Evolutionary conservation across 2,888 invertebrate species (phyloP), one percentile per base, ranked within the genome.

Genomic region (Hypomecis punctinalis): DNA sequence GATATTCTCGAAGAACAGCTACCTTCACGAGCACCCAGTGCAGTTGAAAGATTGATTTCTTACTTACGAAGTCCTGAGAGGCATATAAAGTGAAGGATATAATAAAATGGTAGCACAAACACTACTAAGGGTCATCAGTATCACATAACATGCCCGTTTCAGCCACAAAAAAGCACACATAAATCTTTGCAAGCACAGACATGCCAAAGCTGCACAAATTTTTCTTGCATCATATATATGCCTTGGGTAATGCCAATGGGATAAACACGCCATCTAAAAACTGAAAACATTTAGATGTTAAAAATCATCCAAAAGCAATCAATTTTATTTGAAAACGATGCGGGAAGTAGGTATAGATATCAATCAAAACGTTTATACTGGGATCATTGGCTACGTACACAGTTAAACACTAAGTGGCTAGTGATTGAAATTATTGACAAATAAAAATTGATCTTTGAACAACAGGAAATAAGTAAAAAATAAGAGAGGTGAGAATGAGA

Each of bases 51-150:
- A 68, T 69, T 36, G 61, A 60, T 73, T 63, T 75, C 74, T 71
- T 80, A 82, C 82, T 82, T 80, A 82, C 82, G 74, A 72, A 80
- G 61, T 82, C 82, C 82, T 82, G 80, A 73, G 82, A 74, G 72
- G 82, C 82, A 71, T 78, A 77, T 75, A 82, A 79, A 80, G 72
- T 78, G 71, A 80, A 81, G 72, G 56, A 74, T 75, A 73, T n/a
- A 69, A 69, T 49, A 69, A 67, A 67, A 65, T 67, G 60, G 67
- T 63, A 68, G 71, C 62, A 73, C 66, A 68, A 57, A 67, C 68
- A 66, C 77, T 79, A 80, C 74, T 66, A 58, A 66, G 66, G 74
- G 72, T 72, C 68, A 74, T 72, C 72, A 54, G n/a, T 48, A 61
- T 48, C 43, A 60, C 63, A 57, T 6, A 46, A 61, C 67, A 70